Evolutionary conservation across 2,888 invertebrate species (phyloP).

Genomic region (Microlaimidae sp.): DNA sequence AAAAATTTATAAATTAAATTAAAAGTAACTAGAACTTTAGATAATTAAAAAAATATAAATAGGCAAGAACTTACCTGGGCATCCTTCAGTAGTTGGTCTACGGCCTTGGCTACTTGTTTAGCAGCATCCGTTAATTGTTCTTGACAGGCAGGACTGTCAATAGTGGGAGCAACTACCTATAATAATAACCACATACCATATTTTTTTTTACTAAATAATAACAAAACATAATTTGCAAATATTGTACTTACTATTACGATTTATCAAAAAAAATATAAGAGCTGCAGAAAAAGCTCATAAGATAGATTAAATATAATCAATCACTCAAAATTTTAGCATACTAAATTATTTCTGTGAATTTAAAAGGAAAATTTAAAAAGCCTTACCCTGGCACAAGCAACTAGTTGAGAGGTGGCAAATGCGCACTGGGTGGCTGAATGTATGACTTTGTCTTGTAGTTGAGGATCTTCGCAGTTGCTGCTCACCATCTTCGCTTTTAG

Average conservation of each 20-base stretch:
- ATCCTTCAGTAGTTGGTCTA: conserved; percentile 63
- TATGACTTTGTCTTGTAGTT: conserved; percentile 64
- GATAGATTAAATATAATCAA: too few relatives aligned
- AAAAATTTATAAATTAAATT: too few relatives aligned
- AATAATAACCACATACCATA: conserved; percentile 12
- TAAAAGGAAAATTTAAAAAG: too few relatives aligned
- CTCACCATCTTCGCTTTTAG: conserved; percentile 90
- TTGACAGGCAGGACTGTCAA: conserved; percentile 48
- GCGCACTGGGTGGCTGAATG: conserved; percentile 92
- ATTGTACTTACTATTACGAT: conserved; percentile 49
- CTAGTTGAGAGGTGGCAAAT: conserved; percentile 84
- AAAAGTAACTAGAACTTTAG: too few relatives aligned
- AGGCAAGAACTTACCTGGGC: conserved; percentile 34
- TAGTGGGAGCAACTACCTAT: conserved; percentile 48
- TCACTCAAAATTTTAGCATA: too few relatives aligned
- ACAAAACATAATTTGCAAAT: conserved; percentile 50
- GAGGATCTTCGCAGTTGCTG: conserved; percentile 59
- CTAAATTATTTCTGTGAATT: too few relatives aligned
- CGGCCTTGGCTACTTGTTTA: conserved; percentile 73
- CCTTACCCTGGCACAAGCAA: conserved; percentile 78
- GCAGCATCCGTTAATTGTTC: conserved; percentile 81
- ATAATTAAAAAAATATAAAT: too few relatives aligned
- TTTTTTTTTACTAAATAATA: conserved; percentile 38
- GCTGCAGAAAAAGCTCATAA: too few relatives aligned
- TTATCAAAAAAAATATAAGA: conserved; percentile 21